Percentiles rank a stretch among this genome's conserved stretches.
Conservation (phyloP, 2,113 vertebrate species). For the Rhynchomys soricoides region DNA sequence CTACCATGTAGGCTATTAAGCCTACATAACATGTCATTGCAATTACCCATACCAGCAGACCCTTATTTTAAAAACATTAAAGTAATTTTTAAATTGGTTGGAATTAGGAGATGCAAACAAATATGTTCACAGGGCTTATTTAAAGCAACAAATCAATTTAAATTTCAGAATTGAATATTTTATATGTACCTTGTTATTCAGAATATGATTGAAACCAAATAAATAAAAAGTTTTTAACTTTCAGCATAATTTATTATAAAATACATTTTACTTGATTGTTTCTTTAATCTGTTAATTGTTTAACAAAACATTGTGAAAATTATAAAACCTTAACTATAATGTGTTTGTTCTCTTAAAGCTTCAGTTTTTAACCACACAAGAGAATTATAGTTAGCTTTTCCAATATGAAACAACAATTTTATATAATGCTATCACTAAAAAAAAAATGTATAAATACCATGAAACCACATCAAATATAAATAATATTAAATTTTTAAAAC, state of each 20-base stretch:
- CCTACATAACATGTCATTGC: not conserved
- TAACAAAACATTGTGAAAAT: not conserved
- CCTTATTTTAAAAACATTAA: not conserved
- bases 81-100: not conserved
- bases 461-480: not conserved
- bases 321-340: not conserved
- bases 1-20: not conserved
- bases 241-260: not conserved
- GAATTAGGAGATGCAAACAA: not conserved
- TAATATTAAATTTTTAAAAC: not conserved
- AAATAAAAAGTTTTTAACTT: conserved; percentile 12
- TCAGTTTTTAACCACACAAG: not conserved
- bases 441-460: not conserved
- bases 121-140: not conserved
- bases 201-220: not conserved
- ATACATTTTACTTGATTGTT: not conserved
- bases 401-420: not conserved
- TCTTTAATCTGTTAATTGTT: not conserved
- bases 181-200: not conserved
- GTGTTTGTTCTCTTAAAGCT: not conserved
- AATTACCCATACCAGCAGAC: not conserved
- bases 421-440: not conserved
- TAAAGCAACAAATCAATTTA: not conserved
- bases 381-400: not conserved
- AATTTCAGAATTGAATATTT: not conserved